A percentile compares a stretch with the other conserved stretches of the same genome.
Evolutionary conservation across 2,888 invertebrate genomes (phyloP).

Genomic region (Tenthredo livida): DNA sequence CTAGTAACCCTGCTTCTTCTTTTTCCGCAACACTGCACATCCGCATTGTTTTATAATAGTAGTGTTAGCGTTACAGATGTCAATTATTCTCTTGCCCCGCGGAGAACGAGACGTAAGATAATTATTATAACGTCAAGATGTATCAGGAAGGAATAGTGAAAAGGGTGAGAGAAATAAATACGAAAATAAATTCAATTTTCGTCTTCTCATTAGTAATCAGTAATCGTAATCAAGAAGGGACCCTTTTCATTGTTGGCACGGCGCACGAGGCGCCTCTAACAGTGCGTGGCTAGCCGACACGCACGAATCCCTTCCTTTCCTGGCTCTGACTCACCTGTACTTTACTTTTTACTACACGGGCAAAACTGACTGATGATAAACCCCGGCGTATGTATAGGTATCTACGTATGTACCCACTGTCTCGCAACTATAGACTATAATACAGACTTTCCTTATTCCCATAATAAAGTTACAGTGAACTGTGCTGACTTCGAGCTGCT

Average conservation of each 20-base stretch:
- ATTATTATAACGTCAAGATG: no score
- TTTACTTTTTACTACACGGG: slow-evolving; percentile 17
- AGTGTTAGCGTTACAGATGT: not conserved
- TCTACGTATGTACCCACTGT: not conserved
- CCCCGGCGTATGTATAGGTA: not conserved
- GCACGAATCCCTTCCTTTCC: slow-evolving; percentile 52
- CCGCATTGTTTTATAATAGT: not conserved
- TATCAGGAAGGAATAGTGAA: not conserved
- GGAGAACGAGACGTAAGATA: not conserved
- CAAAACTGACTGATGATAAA: slow-evolving; percentile 6
- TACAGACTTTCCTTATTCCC: slow-evolving; percentile 4
- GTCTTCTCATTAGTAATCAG: slow-evolving; percentile 44
- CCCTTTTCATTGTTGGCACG: slow-evolving; percentile 47
- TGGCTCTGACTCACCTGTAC: slow-evolving; percentile 50
- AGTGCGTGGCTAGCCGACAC: slow-evolving; percentile 51
- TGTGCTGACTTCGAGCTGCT: not conserved
- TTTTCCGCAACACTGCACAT: not conserved
- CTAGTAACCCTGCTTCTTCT: not conserved
- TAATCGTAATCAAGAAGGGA: slow-evolving; percentile 50
- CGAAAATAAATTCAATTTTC: not conserved
- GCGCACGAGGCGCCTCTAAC: slow-evolving; percentile 46
- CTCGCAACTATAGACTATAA: not conserved
- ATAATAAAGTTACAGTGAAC: not conserved
- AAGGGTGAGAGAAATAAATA: not conserved
- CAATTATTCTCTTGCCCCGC: not conserved